Evolutionary conservation across 2,113 vertebrate genomes (phyloP).

Genomic region (Leucopsar rothschildi): DNA sequence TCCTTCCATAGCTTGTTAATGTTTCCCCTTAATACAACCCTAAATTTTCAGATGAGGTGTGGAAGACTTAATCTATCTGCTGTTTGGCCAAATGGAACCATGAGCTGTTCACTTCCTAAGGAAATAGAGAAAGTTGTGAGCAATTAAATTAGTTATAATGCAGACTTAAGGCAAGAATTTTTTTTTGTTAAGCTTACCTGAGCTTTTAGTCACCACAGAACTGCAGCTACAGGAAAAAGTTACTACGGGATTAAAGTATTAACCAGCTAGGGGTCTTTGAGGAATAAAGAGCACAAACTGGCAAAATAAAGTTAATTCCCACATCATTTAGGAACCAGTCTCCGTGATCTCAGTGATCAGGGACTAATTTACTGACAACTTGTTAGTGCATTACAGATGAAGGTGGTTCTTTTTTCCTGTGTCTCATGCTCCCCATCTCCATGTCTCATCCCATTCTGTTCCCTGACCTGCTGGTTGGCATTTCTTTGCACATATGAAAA

Average conservation of each 20-base stretch:
- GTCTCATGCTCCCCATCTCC: neutral
- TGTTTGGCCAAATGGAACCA: neutral
- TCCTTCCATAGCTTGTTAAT: neutral
- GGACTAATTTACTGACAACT: neutral
- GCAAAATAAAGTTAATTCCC: neutral
- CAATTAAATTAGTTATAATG: neutral
- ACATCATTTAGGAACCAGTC: neutral
- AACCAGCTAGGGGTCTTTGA: neutral
- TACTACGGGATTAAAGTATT: neutral
- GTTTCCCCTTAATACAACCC: neutral
- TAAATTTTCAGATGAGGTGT: neutral
- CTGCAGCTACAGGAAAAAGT: neutral
- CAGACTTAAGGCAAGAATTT: neutral
- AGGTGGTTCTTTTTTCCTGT: neutral
- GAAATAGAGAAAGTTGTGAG: neutral
- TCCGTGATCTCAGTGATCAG: neutral
- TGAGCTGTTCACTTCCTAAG: neutral
- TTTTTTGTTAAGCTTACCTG: neutral
- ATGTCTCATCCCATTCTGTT: neutral
- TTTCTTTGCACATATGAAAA: neutral
- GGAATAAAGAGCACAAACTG: neutral
- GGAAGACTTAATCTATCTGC: neutral
- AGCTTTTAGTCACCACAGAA: neutral
- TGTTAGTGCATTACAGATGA: neutral
- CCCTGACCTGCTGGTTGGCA: neutral